Evolutionary conservation across 2,888 invertebrate genomes (phyloP), one percentile per base, ranked within the genome.

Genomic region (Mycalesis mineus): DNA sequence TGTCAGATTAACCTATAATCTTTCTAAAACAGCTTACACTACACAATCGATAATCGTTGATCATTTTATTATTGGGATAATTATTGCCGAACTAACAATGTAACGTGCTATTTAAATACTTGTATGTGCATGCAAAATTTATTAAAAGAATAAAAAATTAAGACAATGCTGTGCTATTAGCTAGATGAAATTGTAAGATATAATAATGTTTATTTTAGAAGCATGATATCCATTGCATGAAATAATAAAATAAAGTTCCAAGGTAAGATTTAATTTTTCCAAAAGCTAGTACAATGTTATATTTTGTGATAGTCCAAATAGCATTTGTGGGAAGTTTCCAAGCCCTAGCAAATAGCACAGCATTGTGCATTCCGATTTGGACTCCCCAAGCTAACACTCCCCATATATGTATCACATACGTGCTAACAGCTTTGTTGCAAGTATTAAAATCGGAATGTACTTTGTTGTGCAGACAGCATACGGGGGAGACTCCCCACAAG

Each of bases 401-500:
- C 44, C 13, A 15, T 11, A 7, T 14, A 40, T 39, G 14, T 42
- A 8, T 44, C 5, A 22, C 22, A 40, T 50, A 58, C 49, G 45
- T 50, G 39, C 42, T 58, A 45, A 48, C 42, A 48, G 42, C 49
- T 58, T 52, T 49, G 54, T 52, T 49, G 54, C 53, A 49, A 60
- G 22, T 45, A 45, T 36, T 53, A 44, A 55, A 61, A 84, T 87
- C 86, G 87, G 87, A 86, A 88, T 86, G 87, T 85, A 78, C 84
- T 81, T 69, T 84, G 79, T 80, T 80, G 78, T 72, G 83, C 86
- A 90, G 95, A 84, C 94, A 94, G 85, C 95, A 95, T 82, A 95
- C 95, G 72, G 95, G 95, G 72, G 95, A 95, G 90, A 94, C 94
- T 71, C 95, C 95, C 72, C 94, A 94, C 86, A 92, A 94, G 82